A percentile compares a stretch with the other conserved stretches of the same genome.
phyloP scores from a whole-genome alignment of 2,797 vertebrate genomes.

The Hippocampus kuda region DNA sequence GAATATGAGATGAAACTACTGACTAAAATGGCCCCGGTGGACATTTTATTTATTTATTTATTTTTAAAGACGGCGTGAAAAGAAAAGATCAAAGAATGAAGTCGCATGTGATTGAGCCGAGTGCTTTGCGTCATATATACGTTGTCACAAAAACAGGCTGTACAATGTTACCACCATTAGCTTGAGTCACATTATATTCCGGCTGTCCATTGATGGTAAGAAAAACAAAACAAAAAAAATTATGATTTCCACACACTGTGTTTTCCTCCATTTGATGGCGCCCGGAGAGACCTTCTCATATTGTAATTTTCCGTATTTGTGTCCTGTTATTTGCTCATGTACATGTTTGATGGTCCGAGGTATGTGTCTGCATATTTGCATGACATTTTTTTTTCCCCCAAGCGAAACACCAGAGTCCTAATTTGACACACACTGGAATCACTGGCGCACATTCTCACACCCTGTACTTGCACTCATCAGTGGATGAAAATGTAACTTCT shows the following conservation, averaged over 20 bases:
- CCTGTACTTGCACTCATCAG: conserved; percentile 7
- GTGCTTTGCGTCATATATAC: too few species aligned
- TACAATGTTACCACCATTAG: too few species aligned
- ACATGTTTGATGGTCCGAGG: conserved; percentile 26
- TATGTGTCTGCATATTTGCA: conserved; percentile 19
- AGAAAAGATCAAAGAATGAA: not conserved
- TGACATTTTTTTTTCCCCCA: conserved; percentile 21
- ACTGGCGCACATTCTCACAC: conserved; percentile 21
- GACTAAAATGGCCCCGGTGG: not conserved
- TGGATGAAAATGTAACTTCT: not conserved
- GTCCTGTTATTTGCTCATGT: conserved; percentile 18
- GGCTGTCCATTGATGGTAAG: too few species aligned
- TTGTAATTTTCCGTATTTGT: conserved; percentile 9
- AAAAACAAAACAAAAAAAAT: too few species aligned
- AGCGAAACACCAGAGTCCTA: conserved; percentile 44
- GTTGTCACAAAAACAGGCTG: too few species aligned
- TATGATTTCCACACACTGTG: conserved; percentile 15
- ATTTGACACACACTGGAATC: conserved; percentile 39
- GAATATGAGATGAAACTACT: not conserved
- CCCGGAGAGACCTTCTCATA: not conserved
- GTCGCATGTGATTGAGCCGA: too few species aligned
- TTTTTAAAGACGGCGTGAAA: not conserved
- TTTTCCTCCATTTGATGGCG: conserved; percentile 28
- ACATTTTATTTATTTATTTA: not conserved
- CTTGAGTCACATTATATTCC: too few species aligned